Evolutionary conservation across 2,888 invertebrate species (phyloP), one percentile per base, ranked within the genome.

Genomic region (Apamea sordens): DNA sequence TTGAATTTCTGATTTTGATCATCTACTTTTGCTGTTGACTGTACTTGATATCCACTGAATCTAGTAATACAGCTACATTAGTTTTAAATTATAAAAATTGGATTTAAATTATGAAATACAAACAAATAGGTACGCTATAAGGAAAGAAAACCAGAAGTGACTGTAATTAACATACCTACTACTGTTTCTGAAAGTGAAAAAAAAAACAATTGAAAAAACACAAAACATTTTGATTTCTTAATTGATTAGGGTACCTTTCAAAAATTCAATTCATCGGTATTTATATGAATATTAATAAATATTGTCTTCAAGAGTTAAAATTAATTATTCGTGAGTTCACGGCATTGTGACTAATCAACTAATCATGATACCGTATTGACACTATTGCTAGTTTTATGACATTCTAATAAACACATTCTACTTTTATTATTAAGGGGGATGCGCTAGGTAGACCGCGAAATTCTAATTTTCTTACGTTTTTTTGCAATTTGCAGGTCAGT

Each of bases 341-440:
- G 86, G 86, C 53, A 70, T 76, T 85, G 85, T 78, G 36, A 36
- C 79, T 28, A 65, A 79, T 56, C 28, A 61, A 67, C n/a, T 53
- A 80, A 85, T 80, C 65, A 24, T 10, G 10, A 65, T 86, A 78
- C 85, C 83, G 77, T 76, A 75, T 47, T 76, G 77, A 77, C 85
- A 85, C 77, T 53, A 77, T 83, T 86, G 13, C 65, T 64, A 36
- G 28, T 24, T 68, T 28, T n/a, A 53, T 72, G 64, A 69, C 41
- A 77, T 76, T 65, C 70, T 8, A 82, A 73, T 56, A 47, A 67
- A 84, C n/a, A 73, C 28, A 73, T 81, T 56, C 61, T 73, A 68
- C n/a, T 75, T 75, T 36, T 70, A 32, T 32, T 64, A 73, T 71
- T 71, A 69, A 10, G 24, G 11, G 56, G 11, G 24, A 56, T n/a